Evolutionary conservation across 2,888 invertebrate species (phyloP).

Genomic region (Didymodactylos carnosus): DNA sequence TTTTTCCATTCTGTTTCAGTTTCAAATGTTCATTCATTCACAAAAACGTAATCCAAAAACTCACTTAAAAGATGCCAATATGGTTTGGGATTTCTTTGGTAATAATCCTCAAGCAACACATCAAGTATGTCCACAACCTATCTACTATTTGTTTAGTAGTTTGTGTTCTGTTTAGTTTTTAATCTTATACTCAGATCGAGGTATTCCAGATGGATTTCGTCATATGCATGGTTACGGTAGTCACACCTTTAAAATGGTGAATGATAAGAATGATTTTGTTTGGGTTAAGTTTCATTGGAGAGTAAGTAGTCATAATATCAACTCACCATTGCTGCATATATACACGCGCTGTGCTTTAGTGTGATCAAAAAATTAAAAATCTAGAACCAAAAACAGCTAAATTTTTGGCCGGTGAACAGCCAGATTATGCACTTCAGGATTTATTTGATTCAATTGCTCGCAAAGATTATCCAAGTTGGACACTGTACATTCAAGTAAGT

Average conservation of each 20-base stretch:
- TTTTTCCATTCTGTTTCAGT: slow-evolving; percentile 35
- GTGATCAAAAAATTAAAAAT: slow-evolving; percentile 70
- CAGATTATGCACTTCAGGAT: slow-evolving; percentile 70
- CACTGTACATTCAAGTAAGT: slow-evolving; percentile 53
- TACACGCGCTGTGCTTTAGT: slow-evolving; percentile 38
- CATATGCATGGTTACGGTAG: slow-evolving; percentile 88
- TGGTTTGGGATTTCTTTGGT: slow-evolving; percentile 87
- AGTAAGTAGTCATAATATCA: too few relatives aligned
- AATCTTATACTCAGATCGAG: slow-evolving; percentile 71
- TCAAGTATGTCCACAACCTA: slow-evolving; percentile 39
- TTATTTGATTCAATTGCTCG: slow-evolving; percentile 66
- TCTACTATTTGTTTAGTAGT: neutral
- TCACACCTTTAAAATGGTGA: slow-evolving; percentile 74
- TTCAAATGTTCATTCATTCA: slow-evolving; percentile 85
- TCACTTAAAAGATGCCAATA: slow-evolving; percentile 57
- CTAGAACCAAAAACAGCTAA: slow-evolving; percentile 49
- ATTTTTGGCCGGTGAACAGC: slow-evolving; percentile 52
- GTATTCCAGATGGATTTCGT: slow-evolving; percentile 73
- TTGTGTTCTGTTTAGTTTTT: slow-evolving; percentile 23
- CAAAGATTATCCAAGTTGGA: slow-evolving; percentile 48
- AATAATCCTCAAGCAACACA: slow-evolving; percentile 68
- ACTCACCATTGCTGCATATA: too few relatives aligned
- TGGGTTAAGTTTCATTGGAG: slow-evolving; percentile 85
- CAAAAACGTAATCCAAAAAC: slow-evolving; percentile 77
- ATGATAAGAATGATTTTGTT: slow-evolving; percentile 48